Base-by-base conservation (phyloP, 2,797 vertebrate genomes). In the Catamblyrhynchus diadema region DNA sequence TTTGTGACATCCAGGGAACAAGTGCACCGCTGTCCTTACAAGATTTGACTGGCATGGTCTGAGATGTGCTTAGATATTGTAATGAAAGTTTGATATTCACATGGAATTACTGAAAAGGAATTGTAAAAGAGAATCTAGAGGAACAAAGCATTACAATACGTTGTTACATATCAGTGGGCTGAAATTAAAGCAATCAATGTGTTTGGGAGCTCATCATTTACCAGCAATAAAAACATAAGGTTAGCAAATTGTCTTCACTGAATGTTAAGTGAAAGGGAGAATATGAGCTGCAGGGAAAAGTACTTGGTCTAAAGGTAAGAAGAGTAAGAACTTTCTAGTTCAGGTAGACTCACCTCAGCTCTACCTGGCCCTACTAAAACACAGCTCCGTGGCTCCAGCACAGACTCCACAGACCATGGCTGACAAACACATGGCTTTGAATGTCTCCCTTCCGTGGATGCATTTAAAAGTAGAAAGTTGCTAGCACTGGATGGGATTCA, bases 381-480 rank as follows among this genome's bases (percentile, higher is more conserved):
- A 19, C 3, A 8, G 0, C 5, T 69, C 8, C 14, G 12, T 37
- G 12, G 3, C 27, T 80, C 12, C 33, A 64, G 18, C 23, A 35
- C 10, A 61, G 35, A n/a, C 7, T 21, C 27, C 28, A 8, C 9
- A 47, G 61, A n/a, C 12, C 12, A 25, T 7, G 10, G 24, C n/a
- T 41, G 30, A n/a, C 21, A 57, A 67, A 35, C 14, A 47, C 5
- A 15, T 4, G 10, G 19, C 23, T 89, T 66, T 70, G 32, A 77
- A 62, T 11, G n/a, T 11, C 10, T 56, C 54, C 22, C 27, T 65
- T 86, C 28, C 1, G 2, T 12, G 2, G 4, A 6, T 1, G 1
- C 5, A 32, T 42, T 77, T 51, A 44, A 62, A 77, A 74, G 32
- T 1, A 81, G 33, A 47, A 70, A 45, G 19, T 25, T 21, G 5